These are phyloP conservation scores for Pantherophis alleghaniensis DNA, from an alignment of 2,797 vertebrate genomes.

Conservation along the genomic window DNA sequence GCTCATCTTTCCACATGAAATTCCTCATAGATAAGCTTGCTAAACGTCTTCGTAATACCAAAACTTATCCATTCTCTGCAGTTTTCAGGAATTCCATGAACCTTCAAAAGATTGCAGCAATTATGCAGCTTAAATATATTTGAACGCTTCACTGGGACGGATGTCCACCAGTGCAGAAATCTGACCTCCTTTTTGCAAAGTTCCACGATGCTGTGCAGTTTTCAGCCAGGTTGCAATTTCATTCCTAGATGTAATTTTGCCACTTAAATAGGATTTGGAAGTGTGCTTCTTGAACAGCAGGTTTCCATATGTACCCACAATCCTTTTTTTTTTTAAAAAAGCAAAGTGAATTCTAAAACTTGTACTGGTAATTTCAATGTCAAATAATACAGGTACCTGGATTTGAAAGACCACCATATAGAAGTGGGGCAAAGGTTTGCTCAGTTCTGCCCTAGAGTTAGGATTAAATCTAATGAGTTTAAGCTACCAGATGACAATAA, in stretches of 20 bases:
- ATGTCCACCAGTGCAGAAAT: not conserved
- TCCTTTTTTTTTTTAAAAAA: not conserved
- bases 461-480: not conserved
- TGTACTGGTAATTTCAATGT: not conserved
- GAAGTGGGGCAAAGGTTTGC: not conserved
- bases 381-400: too few species aligned
- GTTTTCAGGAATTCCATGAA: not conserved
- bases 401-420: not conserved
- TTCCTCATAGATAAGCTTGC: not conserved
- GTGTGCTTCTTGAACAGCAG: conserved; percentile 6
- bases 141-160: not conserved
- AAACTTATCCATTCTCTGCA: not conserved
- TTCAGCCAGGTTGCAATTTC: not conserved
- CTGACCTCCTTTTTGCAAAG: conserved; percentile 1
- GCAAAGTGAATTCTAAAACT: not conserved
- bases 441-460: not conserved
- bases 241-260: not conserved
- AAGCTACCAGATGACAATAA: not conserved
- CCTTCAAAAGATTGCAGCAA: not conserved
- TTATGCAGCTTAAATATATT: not conserved
- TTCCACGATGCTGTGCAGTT: conserved; percentile 4
- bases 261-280: not conserved
- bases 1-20: not conserved
- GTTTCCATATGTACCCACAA: not conserved
- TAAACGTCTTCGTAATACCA: not conserved